These are phyloP conservation scores for Gymnobelideus leadbeateri DNA, from an alignment of 2,113 vertebrate species.

Conservation along the genomic window DNA sequence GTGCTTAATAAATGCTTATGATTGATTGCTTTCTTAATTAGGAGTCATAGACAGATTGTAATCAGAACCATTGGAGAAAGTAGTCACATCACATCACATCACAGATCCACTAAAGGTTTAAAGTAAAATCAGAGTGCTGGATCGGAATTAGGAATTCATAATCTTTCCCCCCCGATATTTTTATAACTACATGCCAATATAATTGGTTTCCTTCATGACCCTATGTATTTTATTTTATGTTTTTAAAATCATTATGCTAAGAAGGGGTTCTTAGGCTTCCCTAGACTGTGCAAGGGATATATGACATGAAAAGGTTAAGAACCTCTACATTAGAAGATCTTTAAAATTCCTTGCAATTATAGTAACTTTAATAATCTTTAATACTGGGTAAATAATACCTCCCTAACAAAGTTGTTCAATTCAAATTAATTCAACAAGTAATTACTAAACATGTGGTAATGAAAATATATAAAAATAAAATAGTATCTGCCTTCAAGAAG, in stretches of 20 bases:
- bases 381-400: not conserved
- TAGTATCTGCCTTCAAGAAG: not conserved
- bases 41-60: not conserved
- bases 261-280: not conserved
- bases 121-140: not conserved
- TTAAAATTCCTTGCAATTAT: not conserved
- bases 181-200: not conserved
- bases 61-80: not conserved
- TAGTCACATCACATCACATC: not conserved
- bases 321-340: not conserved
- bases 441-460: not conserved
- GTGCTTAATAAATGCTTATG: not conserved
- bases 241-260: not conserved
- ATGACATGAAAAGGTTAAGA: not conserved
- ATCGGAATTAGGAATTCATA: not conserved
- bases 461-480: not conserved
- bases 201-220: not conserved
- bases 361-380: not conserved
- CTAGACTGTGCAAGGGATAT: not conserved
- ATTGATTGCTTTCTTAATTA: not conserved
- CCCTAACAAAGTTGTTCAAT: not conserved
- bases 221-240: not conserved
- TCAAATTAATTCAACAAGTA: not conserved
- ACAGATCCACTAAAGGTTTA: not conserved
- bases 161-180: not conserved